Evolutionary conservation across 1,140 invertebrate species (phyloP).

Genomic region (Galleria mellonella): DNA sequence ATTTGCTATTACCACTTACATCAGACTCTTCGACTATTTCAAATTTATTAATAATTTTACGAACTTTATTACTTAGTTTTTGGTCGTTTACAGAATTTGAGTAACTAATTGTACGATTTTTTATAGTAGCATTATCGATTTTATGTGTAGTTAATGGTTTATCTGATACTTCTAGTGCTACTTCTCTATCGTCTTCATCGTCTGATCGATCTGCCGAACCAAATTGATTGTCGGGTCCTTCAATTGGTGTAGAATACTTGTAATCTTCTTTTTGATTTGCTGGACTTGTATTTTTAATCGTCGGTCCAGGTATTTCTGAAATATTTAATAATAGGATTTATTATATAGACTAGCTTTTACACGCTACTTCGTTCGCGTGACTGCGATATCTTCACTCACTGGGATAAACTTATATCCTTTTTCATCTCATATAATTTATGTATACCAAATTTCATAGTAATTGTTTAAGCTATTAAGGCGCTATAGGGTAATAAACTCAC

Average conservation of each 20-base stretch:
- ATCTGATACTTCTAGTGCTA: constrained; percentile 21
- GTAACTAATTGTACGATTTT: constrained; percentile 24
- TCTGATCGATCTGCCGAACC: constrained; percentile 58
- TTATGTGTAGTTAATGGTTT: constrained; percentile 14
- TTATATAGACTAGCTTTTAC: no score
- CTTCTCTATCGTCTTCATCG: constrained; percentile 56
- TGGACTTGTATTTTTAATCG: constrained; percentile 34
- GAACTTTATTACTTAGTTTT: constrained; percentile 58
- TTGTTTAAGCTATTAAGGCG: no score
- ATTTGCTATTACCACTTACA: constrained; percentile 18
- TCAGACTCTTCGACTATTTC: constrained; percentile 31
- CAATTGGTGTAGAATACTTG: constrained; percentile 51
- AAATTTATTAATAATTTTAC: constrained; percentile 52
- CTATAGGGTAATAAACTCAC: no score
- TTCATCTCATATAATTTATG: no score
- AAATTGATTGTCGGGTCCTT: constrained; percentile 59
- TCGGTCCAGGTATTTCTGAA: constrained; percentile 50
- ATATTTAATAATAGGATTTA: no score
- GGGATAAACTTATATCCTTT: no score
- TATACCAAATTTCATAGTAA: no score
- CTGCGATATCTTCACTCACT: no score
- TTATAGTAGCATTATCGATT: constrained; percentile 28
- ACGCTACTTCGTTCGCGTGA: no score
- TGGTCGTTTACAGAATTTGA: constrained; percentile 29
- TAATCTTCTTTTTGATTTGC: constrained; percentile 43